Evolutionary conservation across 2,888 invertebrate species (phyloP), one percentile per base, ranked within the genome.

Genomic region (Opisthograptis luteolata): DNA sequence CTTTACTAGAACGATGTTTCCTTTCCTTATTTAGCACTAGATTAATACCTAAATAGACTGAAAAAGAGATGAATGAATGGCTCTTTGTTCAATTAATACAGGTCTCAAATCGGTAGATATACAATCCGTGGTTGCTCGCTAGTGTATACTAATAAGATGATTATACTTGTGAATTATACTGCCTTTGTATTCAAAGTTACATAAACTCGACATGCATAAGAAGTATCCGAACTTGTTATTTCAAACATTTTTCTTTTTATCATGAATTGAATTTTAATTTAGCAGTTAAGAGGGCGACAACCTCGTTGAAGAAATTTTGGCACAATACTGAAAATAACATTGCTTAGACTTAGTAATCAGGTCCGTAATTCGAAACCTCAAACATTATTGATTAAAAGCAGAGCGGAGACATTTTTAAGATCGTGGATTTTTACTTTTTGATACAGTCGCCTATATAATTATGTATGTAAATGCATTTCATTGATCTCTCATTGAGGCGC

Each of bases 261-360:
- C 55, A 45, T 35, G 27, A 52, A 55, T 42, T 52, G 44, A 52
- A 55, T 57, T 36, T 44, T 35, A 55, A 58, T 39, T 40, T 39
- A 8, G 27, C 17, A 31, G 24, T 44, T 7, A 41, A 17, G 34
- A 42, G 40, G 44, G 41, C 36, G 19, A 22, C 19, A 22, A 44
- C 43, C 40, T 36, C 2, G 9, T 37, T 39, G 32, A 40, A 45
- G 20, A 36, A 51, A 32, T 30, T 14, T 49, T 20, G 22, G 15
- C n/a, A 30, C 42, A 22, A 36, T n/a, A 15, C 30, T 28, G 12
- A 36, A 40, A 40, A 35, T 8, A 36, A 30, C 15, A 5, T 24
- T 13, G 30, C 31, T n/a, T 19, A n/a, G n/a, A n/a, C n/a, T n/a
- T n/a, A n/a, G n/a, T n/a, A n/a, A n/a, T n/a, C n/a, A n/a, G n/a